A percentile compares a stretch with the other conserved stretches of the same genome.
phyloP scores from a whole-genome alignment of 2,113 vertebrate species.

The Tragelaphus strepsiceros region DNA sequence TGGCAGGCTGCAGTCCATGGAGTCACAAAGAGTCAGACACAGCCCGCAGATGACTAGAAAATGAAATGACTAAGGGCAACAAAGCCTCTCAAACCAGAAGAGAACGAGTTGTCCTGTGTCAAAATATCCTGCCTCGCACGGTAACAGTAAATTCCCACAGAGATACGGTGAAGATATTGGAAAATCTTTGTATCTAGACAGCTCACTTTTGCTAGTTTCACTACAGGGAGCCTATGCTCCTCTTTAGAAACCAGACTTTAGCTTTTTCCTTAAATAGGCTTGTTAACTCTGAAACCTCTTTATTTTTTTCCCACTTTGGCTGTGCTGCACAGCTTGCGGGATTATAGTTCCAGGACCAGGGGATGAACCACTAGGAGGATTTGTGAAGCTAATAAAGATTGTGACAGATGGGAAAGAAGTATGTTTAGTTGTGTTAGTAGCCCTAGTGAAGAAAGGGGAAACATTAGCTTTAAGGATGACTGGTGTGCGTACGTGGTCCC shows the following conservation, averaged over 20 bases:
- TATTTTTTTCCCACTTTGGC: background rate
- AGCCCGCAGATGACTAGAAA: background rate
- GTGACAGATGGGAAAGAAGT: background rate
- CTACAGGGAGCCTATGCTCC: background rate
- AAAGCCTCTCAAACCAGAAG: background rate
- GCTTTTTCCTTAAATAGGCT: background rate
- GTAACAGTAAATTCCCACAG: background rate
- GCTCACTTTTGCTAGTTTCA: background rate
- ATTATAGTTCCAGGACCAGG: background rate
- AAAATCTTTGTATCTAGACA: background rate
- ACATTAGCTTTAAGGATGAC: background rate
- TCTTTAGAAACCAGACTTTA: background rate
- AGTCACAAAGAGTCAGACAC: background rate
- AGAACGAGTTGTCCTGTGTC: background rate
- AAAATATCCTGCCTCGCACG: background rate
- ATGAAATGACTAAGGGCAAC: background rate
- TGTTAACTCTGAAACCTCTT: background rate
- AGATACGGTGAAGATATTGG: background rate
- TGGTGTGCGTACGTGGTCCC: background rate
- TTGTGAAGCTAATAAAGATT: background rate
- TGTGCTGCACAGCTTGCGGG: rapidly evolving
- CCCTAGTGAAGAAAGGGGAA: background rate
- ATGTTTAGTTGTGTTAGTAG: background rate
- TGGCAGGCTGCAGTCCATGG: background rate
- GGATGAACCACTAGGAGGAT: background rate